Evolutionary conservation across 23 tunicate genomes (phyloP).

Genomic region (Corella eumyota): DNA sequence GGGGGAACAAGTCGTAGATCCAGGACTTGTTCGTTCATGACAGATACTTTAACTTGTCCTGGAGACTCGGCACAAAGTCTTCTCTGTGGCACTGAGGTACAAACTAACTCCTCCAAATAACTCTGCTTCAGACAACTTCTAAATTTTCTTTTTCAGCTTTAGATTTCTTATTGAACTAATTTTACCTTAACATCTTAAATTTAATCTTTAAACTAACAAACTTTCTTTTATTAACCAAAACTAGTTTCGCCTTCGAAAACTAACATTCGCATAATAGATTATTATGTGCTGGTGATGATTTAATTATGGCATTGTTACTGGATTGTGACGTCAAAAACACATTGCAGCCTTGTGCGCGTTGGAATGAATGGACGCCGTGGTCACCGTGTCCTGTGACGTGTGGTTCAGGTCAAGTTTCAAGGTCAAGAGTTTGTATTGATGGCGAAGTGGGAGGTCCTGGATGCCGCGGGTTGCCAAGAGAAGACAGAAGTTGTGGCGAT

Average conservation of each 20-base stretch:
- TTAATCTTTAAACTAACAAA: no score
- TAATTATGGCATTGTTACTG: no score
- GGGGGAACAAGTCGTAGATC: conserved; percentile 11
- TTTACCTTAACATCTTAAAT: no score
- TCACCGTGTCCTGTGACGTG: conserved; percentile 46
- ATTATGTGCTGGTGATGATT: no score
- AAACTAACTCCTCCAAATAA: background rate
- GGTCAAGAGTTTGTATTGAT: conserved; percentile 21
- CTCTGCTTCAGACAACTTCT: no score
- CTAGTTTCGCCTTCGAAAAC: no score
- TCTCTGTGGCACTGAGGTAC: conserved; percentile 28
- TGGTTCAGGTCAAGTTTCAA: conserved; percentile 22
- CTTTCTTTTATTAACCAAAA: no score
- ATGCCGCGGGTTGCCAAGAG: conserved; percentile 26
- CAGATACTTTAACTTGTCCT: background rate
- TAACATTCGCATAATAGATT: no score
- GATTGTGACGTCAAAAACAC: no score
- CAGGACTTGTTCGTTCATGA: conserved; percentile 8
- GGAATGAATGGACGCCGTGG: conserved; percentile 48
- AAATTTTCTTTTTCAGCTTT: no score
- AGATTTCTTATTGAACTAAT: no score
- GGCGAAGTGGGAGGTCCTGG: conserved; percentile 47
- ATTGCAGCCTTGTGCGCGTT: conserved; percentile 19
- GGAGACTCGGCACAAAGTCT: background rate
- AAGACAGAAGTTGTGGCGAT: conserved; percentile 19